Evolutionary conservation across 2,113 vertebrate genomes (phyloP).

Genomic region (Xenopus tropicalis): DNA sequence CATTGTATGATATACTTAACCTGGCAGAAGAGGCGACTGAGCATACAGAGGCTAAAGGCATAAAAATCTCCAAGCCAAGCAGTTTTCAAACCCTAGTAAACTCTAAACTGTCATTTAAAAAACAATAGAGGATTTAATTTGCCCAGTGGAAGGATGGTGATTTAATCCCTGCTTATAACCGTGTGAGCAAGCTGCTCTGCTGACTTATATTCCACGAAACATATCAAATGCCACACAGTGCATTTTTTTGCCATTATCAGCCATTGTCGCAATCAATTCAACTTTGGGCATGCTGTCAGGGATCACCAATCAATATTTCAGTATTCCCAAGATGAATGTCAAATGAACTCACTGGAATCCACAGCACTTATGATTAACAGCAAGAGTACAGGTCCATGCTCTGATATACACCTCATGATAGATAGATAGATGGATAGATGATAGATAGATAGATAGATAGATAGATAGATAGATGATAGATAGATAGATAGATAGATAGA

Average conservation of each 20-base stretch:
- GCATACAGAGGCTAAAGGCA: background rate
- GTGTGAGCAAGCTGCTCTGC: background rate
- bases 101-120: too few relatives aligned
- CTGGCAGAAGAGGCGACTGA: background rate
- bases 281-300: constrained; percentile 1
- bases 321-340: background rate
- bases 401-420: background rate
- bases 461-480: background rate
- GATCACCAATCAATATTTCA: constrained; percentile 2
- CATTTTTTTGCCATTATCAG: background rate
- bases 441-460: background rate
- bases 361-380: background rate
- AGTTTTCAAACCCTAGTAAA: too few relatives aligned
- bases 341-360: background rate
- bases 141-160: background rate
- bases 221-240: background rate
- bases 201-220: background rate
- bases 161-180: background rate
- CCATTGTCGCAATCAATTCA: constrained; percentile 3
- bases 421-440: background rate
- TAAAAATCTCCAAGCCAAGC: too few relatives aligned
- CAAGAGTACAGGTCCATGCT: background rate
- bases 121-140: background rate
- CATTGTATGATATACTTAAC: background rate
- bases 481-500: constrained; percentile 6